Evolutionary conservation across 2,797 vertebrate genomes (phyloP).

Genomic region (Delichon dasypus): DNA sequence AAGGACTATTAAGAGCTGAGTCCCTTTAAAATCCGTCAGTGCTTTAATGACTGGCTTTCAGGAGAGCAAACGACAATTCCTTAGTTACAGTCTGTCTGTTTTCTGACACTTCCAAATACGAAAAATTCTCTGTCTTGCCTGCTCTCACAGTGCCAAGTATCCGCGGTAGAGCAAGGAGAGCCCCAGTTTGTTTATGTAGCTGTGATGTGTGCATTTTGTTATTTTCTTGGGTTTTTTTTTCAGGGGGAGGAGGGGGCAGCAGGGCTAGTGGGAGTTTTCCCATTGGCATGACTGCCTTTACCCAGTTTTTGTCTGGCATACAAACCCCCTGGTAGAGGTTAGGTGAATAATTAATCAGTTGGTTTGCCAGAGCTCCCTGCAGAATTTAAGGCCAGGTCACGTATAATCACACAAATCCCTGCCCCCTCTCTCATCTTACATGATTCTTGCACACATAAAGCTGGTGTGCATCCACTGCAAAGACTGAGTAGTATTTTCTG

Average conservation of each 20-base stretch:
- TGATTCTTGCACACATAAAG: neutral
- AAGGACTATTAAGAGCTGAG: neutral
- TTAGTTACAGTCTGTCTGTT: neutral
- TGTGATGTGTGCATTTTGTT: neutral
- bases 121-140: neutral
- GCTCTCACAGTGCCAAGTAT: neutral
- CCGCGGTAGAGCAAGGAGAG: neutral
- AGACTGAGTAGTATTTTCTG: neutral
- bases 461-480: neutral
- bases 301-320: neutral
- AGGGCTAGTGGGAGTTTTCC: neutral
- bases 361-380: neutral
- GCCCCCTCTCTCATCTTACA: neutral
- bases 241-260: fast-evolving
- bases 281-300: neutral
- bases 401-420: neutral
- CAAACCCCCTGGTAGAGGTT: neutral
- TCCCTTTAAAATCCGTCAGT: neutral
- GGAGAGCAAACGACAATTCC: neutral
- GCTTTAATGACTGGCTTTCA: neutral
- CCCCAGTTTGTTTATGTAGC: neutral
- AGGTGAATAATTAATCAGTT: neutral
- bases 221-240: neutral
- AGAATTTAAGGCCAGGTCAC: neutral
- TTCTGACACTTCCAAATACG: neutral